Conservation (phyloP, 2,113 vertebrate genomes). For the Bucco capensis region DNA sequence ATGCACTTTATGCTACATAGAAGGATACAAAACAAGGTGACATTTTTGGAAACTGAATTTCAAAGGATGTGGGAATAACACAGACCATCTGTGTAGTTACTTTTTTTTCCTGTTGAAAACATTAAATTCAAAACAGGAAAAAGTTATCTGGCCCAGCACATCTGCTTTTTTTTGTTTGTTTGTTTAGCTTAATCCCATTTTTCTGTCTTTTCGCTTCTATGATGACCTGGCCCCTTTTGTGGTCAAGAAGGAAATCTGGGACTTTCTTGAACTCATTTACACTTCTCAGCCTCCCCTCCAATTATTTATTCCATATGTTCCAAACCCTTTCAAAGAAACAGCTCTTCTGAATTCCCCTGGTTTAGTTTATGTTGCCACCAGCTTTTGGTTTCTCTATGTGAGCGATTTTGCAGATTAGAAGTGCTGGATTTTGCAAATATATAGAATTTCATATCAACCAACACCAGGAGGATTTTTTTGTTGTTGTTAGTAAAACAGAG, state of each 20-base stretch:
- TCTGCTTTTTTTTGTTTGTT: not conserved
- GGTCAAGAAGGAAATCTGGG: not conserved
- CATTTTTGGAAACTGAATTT: slow-evolving; percentile 36
- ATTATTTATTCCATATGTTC: slow-evolving; percentile 8
- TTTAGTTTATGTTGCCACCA: not conserved
- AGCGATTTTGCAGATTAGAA: not conserved
- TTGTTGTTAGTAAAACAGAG: not conserved
- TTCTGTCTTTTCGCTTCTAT: not conserved
- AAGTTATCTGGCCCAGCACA: not conserved
- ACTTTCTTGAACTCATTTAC: not conserved
- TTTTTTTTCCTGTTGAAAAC: not conserved
- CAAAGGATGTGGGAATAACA: slow-evolving; percentile 52
- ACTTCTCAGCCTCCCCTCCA: not conserved
- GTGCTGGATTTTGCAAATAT: not conserved
- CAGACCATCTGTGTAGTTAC: slow-evolving; percentile 38
- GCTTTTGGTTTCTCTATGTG: not conserved
- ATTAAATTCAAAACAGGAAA: slow-evolving; percentile 22
- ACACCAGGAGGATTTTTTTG: not conserved
- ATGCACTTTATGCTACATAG: not conserved
- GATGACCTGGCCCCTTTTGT: not conserved
- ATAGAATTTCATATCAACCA: not conserved
- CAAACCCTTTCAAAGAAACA: not conserved
- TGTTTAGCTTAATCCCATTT: slow-evolving; percentile 12
- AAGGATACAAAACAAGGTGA: slow-evolving; percentile 37
- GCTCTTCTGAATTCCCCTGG: not conserved